These are phyloP conservation scores for Polietes domitor DNA, from an alignment of 2,888 invertebrate genomes.

Conservation along the genomic window DNA sequence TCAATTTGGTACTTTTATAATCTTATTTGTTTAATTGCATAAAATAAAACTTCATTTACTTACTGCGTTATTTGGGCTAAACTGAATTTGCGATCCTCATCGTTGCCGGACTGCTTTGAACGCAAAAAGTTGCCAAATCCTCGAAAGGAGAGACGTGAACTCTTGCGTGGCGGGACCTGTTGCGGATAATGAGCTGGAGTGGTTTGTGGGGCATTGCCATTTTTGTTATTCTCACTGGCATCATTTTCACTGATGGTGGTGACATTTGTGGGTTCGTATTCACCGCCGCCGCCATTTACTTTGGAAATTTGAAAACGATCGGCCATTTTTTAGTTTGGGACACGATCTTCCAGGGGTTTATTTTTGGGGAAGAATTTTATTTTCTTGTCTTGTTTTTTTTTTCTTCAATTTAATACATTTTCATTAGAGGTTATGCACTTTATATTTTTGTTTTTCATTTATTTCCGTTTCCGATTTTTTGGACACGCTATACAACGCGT, in stretches of 20 bases:
- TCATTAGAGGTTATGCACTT: constrained; percentile 1
- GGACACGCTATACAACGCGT: not conserved
- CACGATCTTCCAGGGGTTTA: not conserved
- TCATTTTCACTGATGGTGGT: constrained; percentile 64
- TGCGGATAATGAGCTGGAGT: constrained; percentile 66
- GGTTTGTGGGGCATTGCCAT: constrained; percentile 53
- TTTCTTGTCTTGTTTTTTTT: not conserved
- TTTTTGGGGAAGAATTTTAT: not conserved
- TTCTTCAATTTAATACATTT: constrained; percentile 39
- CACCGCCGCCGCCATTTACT: constrained; percentile 70
- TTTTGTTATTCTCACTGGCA: constrained; percentile 16
- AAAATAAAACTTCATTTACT: too few relatives aligned
- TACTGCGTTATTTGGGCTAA: constrained; percentile 80
- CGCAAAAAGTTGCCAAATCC: constrained; percentile 76
- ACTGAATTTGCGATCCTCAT: constrained; percentile 78
- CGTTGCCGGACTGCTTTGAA: constrained; percentile 65
- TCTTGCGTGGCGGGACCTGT: constrained; percentile 71
- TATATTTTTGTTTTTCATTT: not conserved
- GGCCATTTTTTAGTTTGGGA: constrained; percentile 69
- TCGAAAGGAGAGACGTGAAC: constrained; percentile 74
- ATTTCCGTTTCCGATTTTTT: constrained; percentile 49
- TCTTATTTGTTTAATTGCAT: too few relatives aligned
- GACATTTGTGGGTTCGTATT: constrained; percentile 37
- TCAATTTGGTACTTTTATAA: too few relatives aligned
- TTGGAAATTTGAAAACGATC: constrained; percentile 77